Percentiles rank a stretch among this genome's conserved stretches.
These are phyloP conservation scores for Typhlomys cinereus DNA, from an alignment of 2,113 vertebrate species.

Conservation along the genomic window DNA sequence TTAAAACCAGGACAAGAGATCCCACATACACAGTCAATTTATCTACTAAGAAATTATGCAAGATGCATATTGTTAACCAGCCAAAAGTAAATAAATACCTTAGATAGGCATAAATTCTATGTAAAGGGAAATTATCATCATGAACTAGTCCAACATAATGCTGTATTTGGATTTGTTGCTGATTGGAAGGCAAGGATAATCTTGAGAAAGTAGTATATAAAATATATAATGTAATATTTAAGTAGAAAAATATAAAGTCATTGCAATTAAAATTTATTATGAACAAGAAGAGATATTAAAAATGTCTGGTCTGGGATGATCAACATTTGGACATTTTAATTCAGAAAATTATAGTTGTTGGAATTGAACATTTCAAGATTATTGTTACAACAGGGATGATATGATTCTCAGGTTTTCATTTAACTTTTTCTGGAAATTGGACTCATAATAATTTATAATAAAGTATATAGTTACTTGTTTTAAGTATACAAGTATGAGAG, in stretches of 20 bases:
- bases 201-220: neutral
- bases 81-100: neutral
- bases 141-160: neutral
- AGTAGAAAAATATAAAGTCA: neutral
- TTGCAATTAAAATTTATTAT: neutral
- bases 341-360: too few species aligned
- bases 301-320: too few species aligned
- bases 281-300: neutral
- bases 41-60: neutral
- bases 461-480: neutral
- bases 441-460: neutral
- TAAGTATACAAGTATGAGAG: fast-evolving
- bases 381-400: neutral
- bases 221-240: neutral
- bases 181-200: fast-evolving
- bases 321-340: too few species aligned
- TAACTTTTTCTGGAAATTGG: neutral
- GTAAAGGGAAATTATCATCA: neutral
- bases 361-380: fast-evolving
- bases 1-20: neutral
- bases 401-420: neutral
- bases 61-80: neutral
- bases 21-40: neutral
- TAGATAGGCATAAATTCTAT: neutral
- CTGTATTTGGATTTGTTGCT: neutral